These are phyloP conservation scores for Gambusia holbrooki DNA, from an alignment of 2,113 vertebrate genomes.

Conservation along the genomic window DNA sequence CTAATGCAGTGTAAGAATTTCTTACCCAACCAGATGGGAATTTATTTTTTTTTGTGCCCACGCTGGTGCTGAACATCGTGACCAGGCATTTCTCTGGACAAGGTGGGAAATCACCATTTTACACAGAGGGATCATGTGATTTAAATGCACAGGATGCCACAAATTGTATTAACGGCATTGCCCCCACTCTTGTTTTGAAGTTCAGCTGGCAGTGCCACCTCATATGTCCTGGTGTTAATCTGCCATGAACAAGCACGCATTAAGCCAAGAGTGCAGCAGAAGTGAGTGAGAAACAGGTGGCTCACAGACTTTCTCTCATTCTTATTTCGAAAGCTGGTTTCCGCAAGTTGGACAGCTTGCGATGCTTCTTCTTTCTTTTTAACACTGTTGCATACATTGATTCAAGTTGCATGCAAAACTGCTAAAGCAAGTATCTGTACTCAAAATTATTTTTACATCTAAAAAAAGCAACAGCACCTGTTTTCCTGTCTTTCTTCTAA, in stretches of 20 bases:
- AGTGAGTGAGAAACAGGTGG: conserved; percentile 80
- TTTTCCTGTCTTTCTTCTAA: too few species aligned
- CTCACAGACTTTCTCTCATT: conserved; percentile 51
- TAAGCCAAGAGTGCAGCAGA: conserved; percentile 71
- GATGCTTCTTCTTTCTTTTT: conserved; percentile 38
- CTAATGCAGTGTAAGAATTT: conserved; percentile 64
- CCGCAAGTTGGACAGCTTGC: conserved; percentile 55
- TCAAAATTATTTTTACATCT: too few species aligned
- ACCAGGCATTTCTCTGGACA: conserved; percentile 78
- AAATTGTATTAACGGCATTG: conserved; percentile 75
- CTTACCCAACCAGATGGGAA: conserved; percentile 79
- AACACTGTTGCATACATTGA: too few species aligned
- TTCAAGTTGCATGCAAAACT: too few species aligned
- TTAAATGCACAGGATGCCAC: conserved; percentile 87
- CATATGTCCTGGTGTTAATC: conserved; percentile 74
- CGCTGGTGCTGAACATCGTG: conserved; percentile 81
- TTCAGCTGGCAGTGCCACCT: conserved; percentile 83
- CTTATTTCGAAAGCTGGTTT: conserved; percentile 48
- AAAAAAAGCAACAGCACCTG: too few species aligned
- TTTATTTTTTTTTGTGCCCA: conserved; percentile 69
- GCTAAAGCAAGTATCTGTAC: too few species aligned
- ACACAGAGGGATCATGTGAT: conserved; percentile 86
- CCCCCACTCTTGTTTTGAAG: conserved; percentile 76
- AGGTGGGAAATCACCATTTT: conserved; percentile 79
- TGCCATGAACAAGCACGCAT: conserved; percentile 76